Conservation (phyloP, 2,888 invertebrate species). For the Periphyllus acericola region DNA sequence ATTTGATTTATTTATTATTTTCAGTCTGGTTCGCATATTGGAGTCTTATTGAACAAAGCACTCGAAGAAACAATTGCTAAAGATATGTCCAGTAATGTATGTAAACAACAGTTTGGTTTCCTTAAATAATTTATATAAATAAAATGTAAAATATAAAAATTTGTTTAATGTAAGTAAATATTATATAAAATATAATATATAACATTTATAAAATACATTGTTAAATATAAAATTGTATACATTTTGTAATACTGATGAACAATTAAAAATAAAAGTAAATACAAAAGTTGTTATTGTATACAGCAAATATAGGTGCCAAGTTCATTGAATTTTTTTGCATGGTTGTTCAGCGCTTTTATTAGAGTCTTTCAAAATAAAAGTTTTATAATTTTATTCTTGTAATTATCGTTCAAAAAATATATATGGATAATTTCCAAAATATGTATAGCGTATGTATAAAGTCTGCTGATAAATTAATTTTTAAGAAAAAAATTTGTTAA, state of each 20-base stretch:
- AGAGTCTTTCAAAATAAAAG: too few relatives aligned
- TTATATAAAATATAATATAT: not conserved
- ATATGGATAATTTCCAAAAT: not conserved
- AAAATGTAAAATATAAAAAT: not conserved
- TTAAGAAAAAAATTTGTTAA: not conserved
- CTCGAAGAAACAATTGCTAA: constrained; percentile 72
- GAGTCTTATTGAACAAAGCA: constrained; percentile 76
- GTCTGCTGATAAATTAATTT: not conserved
- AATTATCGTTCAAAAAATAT: not conserved
- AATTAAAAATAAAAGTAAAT: constrained; percentile 23
- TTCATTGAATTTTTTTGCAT: not conserved
- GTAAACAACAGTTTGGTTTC: constrained; percentile 69
- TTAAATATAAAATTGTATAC: constrained; percentile 38
- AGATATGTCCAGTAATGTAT: constrained; percentile 64
- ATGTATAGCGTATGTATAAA: not conserved
- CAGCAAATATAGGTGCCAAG: not conserved
- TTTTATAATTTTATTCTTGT: not conserved
- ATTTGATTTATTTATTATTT: constrained; percentile 64
- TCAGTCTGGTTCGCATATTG: constrained; percentile 77
- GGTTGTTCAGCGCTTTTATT: too few relatives aligned
- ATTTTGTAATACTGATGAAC: constrained; percentile 56
- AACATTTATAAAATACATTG: not conserved
- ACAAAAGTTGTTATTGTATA: not conserved
- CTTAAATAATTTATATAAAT: constrained; percentile 66
- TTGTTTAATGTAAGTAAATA: constrained; percentile 25